Evolutionary conservation across 2,113 vertebrate genomes (phyloP), one percentile per base, ranked within the genome.

Genomic region (Tricholaema leucomelas): DNA sequence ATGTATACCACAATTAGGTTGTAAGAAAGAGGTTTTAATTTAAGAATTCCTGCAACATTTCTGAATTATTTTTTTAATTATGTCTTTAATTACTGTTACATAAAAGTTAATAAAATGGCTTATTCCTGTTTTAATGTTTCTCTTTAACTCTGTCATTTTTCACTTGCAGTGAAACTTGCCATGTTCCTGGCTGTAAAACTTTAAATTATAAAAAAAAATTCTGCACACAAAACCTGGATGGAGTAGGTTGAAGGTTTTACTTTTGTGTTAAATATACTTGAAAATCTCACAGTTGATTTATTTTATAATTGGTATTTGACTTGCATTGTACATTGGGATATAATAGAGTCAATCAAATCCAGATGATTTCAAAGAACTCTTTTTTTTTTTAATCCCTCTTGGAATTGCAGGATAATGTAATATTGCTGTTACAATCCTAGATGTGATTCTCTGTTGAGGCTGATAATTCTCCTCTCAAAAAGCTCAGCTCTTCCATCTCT

Each of bases 111-210:
- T 84, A 20, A 61, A 56, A 75, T 78, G 90, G 69, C 35, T 67
- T 87, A 42, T 83, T 80, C 78, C 74, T 95, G 61, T 90, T 88
- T 87, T 70, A 84, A 33, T 61, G 40, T 84, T 95, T 93, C 36
- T 94, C 36, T 72, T 75, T 87, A 96, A 85, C 59, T 84, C 52
- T 95, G 55, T 94, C 75, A 5, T 93, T 93, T 94, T 93, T 91
- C 87, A 91, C 79, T 96, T 96, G 72, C 88, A 95, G 88, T 87
- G 82, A 91, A 65, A 84, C 83, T 88, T 85, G 36, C 88, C 92
- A 92, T 91, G 75, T 91, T 95, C 85, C 83, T 85, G 91, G 81
- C 85, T 65, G 86, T 96, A 95, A 95, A 91, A 69, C 60, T 86
- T 80, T 91, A 97, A 87, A 93, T 87, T 92, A 44, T 80, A 42